Evolutionary conservation across 2,113 vertebrate species (phyloP).

Genomic region (Scolopax mira): DNA sequence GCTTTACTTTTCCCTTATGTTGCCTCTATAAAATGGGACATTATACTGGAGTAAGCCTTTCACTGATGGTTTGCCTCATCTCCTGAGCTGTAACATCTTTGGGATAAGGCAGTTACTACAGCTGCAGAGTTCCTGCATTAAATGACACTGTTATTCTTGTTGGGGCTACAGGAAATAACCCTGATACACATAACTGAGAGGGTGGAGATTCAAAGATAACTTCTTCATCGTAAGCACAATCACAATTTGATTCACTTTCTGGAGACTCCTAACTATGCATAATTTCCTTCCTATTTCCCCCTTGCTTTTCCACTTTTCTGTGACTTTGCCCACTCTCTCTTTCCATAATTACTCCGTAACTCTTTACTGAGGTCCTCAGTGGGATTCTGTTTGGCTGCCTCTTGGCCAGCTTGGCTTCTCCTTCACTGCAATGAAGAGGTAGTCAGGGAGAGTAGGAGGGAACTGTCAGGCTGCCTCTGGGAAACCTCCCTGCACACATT

Average conservation of each 20-base stretch:
- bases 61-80: neutral
- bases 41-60: neutral
- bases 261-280: neutral
- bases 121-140: neutral
- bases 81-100: neutral
- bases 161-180: neutral
- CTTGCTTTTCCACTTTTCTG: neutral
- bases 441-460: neutral
- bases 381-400: neutral
- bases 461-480: neutral
- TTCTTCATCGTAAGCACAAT: neutral
- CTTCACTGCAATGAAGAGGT: neutral
- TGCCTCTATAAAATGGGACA: neutral
- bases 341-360: neutral
- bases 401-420: neutral
- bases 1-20: neutral
- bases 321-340: neutral
- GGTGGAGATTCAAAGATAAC: neutral
- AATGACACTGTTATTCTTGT: neutral
- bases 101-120: neutral
- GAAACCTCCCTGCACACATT: neutral
- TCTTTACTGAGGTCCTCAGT: neutral
- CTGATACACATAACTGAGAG: neutral
- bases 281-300: neutral
- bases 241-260: neutral